Percentiles rank a stretch among this genome's conserved stretches.
Conservation (phyloP, 2,888 invertebrate genomes). For the Drosophila parthenogenetica region DNA sequence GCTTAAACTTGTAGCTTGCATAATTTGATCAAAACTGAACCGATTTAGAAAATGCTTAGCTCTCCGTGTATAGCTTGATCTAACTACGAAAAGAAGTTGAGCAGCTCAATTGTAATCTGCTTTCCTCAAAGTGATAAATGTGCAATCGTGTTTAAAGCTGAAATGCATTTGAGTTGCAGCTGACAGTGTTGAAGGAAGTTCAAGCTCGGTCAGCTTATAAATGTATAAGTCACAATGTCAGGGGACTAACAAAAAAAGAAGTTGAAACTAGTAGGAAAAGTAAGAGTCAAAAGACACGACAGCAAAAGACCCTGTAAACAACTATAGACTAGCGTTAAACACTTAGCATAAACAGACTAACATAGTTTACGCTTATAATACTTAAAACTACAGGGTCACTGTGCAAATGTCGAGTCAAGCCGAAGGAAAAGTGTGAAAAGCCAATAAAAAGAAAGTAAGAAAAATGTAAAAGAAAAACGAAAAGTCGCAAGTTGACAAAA, state of each 20-base stretch:
- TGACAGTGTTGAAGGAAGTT: not conserved
- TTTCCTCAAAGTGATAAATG: not conserved
- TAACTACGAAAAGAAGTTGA: too few species aligned
- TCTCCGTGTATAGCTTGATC: not conserved
- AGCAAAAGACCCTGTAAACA: too few species aligned
- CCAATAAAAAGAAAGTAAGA: conserved; percentile 50
- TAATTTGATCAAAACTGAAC: not conserved
- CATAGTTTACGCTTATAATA: too few species aligned
- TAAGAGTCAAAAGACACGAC: too few species aligned
- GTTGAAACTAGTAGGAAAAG: too few species aligned
- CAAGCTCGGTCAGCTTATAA: conserved; percentile 42
- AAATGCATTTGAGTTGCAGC: conserved; percentile 10
- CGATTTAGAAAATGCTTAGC: not conserved
- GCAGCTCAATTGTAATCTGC: too few species aligned
- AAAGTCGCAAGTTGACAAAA: conserved; percentile 76
- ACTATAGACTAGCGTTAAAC: too few species aligned
- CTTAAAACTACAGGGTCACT: conserved; percentile 3
- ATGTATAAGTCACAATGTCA: conserved; percentile 67
- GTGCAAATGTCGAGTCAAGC: conserved; percentile 38
- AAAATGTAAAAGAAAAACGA: conserved; percentile 9
- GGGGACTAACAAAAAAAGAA: conserved; percentile 27
- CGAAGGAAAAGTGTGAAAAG: conserved; percentile 58
- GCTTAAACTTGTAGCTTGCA: not conserved
- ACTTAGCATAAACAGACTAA: too few species aligned
- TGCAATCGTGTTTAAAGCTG: conserved; percentile 7